A percentile compares a stretch with the other conserved stretches of the same genome.
Conservation (phyloP, 2,113 vertebrate genomes). For the Plectropomus leopardus region DNA sequence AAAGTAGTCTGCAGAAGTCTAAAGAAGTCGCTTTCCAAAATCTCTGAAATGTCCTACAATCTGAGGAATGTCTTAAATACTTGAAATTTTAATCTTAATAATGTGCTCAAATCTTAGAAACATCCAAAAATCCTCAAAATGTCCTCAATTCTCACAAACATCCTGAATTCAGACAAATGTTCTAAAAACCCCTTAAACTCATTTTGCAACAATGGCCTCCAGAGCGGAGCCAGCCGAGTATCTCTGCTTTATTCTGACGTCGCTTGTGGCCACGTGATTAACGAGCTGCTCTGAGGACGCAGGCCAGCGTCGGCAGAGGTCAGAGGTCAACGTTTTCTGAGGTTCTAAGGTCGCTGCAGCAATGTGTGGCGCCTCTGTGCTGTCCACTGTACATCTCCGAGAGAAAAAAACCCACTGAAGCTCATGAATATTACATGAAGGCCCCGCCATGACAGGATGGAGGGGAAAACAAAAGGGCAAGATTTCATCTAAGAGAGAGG, state of each 20-base stretch:
- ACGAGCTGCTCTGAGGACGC: conserved; percentile 39
- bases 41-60: no score
- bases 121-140: no score
- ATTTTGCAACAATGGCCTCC: no score
- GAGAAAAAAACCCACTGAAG: conserved; percentile 51
- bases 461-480: conserved; percentile 79
- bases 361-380: conserved; percentile 55
- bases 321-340: conserved; percentile 55
- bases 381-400: conserved; percentile 65
- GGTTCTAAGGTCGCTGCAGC: conserved; percentile 49
- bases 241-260: conserved; percentile 28
- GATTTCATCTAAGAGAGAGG: conserved; percentile 73
- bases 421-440: conserved; percentile 79
- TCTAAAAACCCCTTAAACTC: no score
- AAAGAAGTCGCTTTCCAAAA: no score
- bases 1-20: no score
- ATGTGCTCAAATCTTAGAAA: no score
- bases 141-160: no score
- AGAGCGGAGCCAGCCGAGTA: no score
- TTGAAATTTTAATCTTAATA: no score
- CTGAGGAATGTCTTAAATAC: no score
- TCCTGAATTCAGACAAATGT: no score
- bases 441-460: conserved; percentile 70
- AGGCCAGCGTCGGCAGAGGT: conserved; percentile 32
- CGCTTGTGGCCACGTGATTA: conserved; percentile 59